These are phyloP conservation scores for Poliocrania exsul DNA, from an alignment of 2,797 vertebrate species.

Conservation along the genomic window DNA sequence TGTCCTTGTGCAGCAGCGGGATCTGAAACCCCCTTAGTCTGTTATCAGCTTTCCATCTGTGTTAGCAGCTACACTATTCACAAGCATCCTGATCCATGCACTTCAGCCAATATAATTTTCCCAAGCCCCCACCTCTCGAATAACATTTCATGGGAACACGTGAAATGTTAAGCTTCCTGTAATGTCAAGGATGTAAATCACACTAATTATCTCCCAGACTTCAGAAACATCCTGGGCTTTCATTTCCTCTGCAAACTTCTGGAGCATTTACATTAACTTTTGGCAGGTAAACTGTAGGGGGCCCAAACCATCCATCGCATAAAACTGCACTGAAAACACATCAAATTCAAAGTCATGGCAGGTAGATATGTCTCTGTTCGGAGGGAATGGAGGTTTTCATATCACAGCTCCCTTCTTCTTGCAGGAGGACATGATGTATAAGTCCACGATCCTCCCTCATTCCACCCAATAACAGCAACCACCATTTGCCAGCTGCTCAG, in stretches of 20 bases:
- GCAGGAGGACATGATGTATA: not conserved
- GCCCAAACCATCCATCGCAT: slow-evolving; percentile 39
- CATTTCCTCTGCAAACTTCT: slow-evolving; percentile 62
- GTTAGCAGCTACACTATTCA: slow-evolving; percentile 11
- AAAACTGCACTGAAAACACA: slow-evolving; percentile 58
- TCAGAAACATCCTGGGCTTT: slow-evolving; percentile 64
- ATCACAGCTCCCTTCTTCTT: not conserved
- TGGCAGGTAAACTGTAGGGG: slow-evolving; percentile 63
- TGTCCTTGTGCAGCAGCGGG: slow-evolving; percentile 13
- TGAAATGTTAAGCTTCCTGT: slow-evolving; percentile 58
- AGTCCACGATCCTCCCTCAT: not conserved
- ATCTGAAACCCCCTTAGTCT: slow-evolving; percentile 29
- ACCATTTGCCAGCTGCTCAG: fast-evolving
- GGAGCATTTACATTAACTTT: slow-evolving; percentile 45
- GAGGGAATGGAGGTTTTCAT: slow-evolving; percentile 6
- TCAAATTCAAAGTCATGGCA: slow-evolving; percentile 28
- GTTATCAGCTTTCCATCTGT: slow-evolving; percentile 56
- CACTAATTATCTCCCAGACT: slow-evolving; percentile 67
- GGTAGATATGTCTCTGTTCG: not conserved
- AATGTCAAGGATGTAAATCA: slow-evolving; percentile 74
- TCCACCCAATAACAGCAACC: not conserved
- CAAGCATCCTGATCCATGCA: not conserved
- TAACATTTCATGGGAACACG: slow-evolving; percentile 22
- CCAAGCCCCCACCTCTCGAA: not conserved
- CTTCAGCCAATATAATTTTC: slow-evolving; percentile 54